Evolutionary conservation across 2,797 vertebrate genomes (phyloP).

Genomic region (Myotis pilosus): DNA sequence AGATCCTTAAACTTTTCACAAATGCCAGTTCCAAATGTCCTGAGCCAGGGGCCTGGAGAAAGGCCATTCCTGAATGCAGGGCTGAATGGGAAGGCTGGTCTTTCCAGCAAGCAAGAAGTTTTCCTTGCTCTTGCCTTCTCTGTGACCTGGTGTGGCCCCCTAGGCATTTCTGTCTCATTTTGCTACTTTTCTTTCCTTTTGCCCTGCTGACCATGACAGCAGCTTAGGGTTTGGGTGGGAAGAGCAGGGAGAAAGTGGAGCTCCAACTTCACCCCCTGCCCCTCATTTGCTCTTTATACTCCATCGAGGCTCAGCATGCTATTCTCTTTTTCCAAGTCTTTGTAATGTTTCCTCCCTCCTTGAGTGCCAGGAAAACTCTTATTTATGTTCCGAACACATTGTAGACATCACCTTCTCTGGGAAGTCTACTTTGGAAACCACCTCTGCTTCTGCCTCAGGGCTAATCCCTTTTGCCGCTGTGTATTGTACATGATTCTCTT

Average conservation of each 20-base stretch:
- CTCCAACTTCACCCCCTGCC: neutral
- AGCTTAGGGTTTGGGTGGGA: neutral
- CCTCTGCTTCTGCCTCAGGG: constrained; percentile 49
- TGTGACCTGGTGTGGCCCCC: neutral
- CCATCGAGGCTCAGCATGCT: neutral
- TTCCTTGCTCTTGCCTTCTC: neutral
- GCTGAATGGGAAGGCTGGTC: neutral
- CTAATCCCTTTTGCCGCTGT: constrained; percentile 61
- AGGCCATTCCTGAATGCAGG: neutral
- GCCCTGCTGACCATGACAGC: neutral
- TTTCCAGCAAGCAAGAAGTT: neutral
- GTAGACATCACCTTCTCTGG: neutral
- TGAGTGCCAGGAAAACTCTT: constrained; percentile 29
- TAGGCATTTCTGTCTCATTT: neutral
- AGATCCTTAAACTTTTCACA: neutral
- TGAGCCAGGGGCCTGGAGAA: neutral
- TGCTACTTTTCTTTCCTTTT: neutral
- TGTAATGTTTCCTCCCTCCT: neutral
- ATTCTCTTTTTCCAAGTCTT: constrained; percentile 27
- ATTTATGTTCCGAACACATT: constrained; percentile 39
- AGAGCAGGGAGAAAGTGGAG: neutral
- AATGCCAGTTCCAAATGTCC: neutral
- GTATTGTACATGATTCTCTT: constrained; percentile 61
- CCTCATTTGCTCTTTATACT: neutral
- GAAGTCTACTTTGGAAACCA: constrained; percentile 38